These are phyloP conservation scores for Drosophila paramelanica DNA, from an alignment of 2,888 invertebrate species.

Conservation along the genomic window DNA sequence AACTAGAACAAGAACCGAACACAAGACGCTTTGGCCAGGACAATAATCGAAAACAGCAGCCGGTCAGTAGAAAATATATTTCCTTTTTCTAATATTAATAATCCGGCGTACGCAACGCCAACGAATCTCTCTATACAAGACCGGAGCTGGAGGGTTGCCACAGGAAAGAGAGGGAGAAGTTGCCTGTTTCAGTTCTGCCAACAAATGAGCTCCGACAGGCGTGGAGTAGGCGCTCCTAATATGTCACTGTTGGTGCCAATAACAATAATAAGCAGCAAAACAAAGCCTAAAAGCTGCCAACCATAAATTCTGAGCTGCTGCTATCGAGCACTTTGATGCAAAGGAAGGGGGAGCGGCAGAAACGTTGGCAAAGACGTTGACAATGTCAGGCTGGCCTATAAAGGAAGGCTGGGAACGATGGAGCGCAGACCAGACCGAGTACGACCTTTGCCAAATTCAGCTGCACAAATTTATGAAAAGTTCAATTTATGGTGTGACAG, in stretches of 20 bases:
- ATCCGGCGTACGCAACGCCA: constrained; percentile 68
- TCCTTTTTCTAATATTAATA: constrained; percentile 77
- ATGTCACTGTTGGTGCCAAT: constrained; percentile 82
- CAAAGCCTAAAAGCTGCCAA: constrained; percentile 79
- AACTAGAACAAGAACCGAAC: constrained; percentile 21
- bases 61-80: constrained; percentile 80
- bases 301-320: constrained; percentile 72
- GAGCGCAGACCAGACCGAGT: constrained; percentile 4
- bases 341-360: constrained; percentile 3
- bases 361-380: constrained; percentile 69
- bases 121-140: constrained; percentile 49
- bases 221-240: constrained; percentile 62
- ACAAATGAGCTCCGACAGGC: constrained; percentile 73
- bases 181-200: constrained; percentile 23
- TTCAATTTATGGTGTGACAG: constrained; percentile 77
- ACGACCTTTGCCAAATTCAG: constrained; percentile 70
- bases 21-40: constrained; percentile 46
- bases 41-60: constrained; percentile 81
- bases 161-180: background rate
- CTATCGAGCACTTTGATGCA: constrained; percentile 44
- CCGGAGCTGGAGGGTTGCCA: background rate
- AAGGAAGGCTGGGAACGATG: background rate
- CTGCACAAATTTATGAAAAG: constrained; percentile 79
- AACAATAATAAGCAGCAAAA: constrained; percentile 81
- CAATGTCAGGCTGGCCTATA: constrained; percentile 61